Evolutionary conservation across 2,113 vertebrate genomes (phyloP).

Genomic region (Macrotus californicus): DNA sequence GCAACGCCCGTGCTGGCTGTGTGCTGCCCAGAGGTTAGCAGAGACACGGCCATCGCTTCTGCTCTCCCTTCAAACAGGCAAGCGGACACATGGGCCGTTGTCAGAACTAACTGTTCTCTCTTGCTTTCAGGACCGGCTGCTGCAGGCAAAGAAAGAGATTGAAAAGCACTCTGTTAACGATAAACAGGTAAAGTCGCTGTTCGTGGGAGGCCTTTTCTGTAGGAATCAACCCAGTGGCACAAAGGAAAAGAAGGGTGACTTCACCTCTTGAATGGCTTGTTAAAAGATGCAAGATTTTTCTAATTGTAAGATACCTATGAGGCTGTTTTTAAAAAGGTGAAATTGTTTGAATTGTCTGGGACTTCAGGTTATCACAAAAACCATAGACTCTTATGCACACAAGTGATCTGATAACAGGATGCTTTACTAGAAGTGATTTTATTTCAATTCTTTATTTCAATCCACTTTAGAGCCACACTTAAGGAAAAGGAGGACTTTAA

Average conservation of each 20-base stretch:
- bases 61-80: not conserved
- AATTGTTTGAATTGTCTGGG: not conserved
- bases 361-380: not conserved
- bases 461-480: not conserved
- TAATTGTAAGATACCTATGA: not conserved
- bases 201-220: not conserved
- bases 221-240: not conserved
- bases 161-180: conserved; percentile 94
- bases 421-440: not conserved
- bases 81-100: not conserved
- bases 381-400: not conserved
- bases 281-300: not conserved
- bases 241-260: not conserved
- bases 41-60: not conserved
- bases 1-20: not conserved
- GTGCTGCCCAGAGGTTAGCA: not conserved
- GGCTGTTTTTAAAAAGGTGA: not conserved
- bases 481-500: not conserved
- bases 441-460: not conserved
- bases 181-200: conserved; percentile 88
- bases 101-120: conserved; percentile 21
- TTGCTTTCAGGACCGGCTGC: conserved; percentile 86
- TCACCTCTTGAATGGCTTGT: not conserved
- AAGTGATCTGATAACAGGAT: not conserved
- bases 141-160: conserved; percentile 96